Conservation (phyloP, 2,888 invertebrate species). For the Himalopsyche kuldschensis region DNA sequence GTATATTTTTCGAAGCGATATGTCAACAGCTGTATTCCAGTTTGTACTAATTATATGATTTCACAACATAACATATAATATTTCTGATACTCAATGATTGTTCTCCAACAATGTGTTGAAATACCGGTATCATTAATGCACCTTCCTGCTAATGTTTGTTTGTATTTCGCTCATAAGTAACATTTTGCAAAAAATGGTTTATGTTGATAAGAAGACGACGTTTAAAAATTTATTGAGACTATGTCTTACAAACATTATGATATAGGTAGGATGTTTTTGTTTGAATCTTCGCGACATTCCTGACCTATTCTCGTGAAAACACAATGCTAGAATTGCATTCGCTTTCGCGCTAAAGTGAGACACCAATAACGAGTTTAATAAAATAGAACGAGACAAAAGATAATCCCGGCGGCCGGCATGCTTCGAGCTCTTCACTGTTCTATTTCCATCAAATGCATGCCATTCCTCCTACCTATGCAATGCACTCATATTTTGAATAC, state of each 20-base stretch:
- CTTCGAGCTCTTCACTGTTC: slow-evolving; percentile 4
- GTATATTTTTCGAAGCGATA: too few relatives aligned
- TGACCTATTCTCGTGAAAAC: slow-evolving; percentile 34
- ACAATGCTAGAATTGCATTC: slow-evolving; percentile 8
- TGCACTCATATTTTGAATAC: too few relatives aligned
- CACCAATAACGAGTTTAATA: background rate
- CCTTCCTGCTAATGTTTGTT: background rate
- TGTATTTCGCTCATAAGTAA: background rate
- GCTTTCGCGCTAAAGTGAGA: slow-evolving; percentile 5
- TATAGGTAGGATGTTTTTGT: background rate
- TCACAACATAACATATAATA: background rate
- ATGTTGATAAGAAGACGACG: background rate
- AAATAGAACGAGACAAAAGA: slow-evolving; percentile 12
- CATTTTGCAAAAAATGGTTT: background rate
- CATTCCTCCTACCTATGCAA: background rate
- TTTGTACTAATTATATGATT: background rate
- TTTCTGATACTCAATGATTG: background rate
- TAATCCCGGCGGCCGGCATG: slow-evolving; percentile 9
- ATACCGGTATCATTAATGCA: background rate
- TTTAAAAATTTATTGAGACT: background rate
- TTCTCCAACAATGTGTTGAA: background rate
- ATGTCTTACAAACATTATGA: background rate
- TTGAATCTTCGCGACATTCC: slow-evolving; percentile 15
- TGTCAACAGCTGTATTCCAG: background rate
- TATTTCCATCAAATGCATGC: background rate